phyloP scores from a whole-genome alignment of 2,113 vertebrate species.

The Paraplagusia blochii region DNA sequence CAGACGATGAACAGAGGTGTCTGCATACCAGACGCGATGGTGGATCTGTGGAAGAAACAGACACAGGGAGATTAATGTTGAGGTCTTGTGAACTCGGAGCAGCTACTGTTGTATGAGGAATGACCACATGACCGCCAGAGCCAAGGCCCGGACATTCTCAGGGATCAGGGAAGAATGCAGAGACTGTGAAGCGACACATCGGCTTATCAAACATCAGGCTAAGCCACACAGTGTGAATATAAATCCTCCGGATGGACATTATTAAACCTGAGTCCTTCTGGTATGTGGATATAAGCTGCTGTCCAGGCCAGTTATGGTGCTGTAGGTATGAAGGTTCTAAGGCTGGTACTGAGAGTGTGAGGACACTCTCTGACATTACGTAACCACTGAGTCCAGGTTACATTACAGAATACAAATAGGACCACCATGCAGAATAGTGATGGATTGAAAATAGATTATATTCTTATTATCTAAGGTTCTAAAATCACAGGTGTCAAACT shows the following conservation, averaged over 20 bases:
- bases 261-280: slow-evolving; percentile 41
- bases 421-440: no score
- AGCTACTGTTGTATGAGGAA: slow-evolving; percentile 29
- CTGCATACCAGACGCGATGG: slow-evolving; percentile 68
- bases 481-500: no score
- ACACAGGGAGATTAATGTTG: slow-evolving; percentile 55
- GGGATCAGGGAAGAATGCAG: slow-evolving; percentile 35
- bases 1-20: slow-evolving; percentile 36
- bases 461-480: no score
- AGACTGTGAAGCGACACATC: slow-evolving; percentile 15
- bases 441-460: no score
- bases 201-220: slow-evolving; percentile 53
- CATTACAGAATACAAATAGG: no score
- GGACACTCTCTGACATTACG: slow-evolving; percentile 15
- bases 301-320: slow-evolving; percentile 30
- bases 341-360: slow-evolving; percentile 14
- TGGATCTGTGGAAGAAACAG: slow-evolving; percentile 65
- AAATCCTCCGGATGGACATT: slow-evolving; percentile 22
- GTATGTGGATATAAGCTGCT: slow-evolving; percentile 41
- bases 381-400: no score
- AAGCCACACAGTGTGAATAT: slow-evolving; percentile 44
- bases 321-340: slow-evolving; percentile 36
- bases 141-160: slow-evolving; percentile 31
- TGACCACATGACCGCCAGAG: slow-evolving; percentile 49
- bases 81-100: slow-evolving; percentile 40